Evolutionary conservation across 2,797 vertebrate genomes (phyloP).

Genomic region (Craterocephalus amniculus): DNA sequence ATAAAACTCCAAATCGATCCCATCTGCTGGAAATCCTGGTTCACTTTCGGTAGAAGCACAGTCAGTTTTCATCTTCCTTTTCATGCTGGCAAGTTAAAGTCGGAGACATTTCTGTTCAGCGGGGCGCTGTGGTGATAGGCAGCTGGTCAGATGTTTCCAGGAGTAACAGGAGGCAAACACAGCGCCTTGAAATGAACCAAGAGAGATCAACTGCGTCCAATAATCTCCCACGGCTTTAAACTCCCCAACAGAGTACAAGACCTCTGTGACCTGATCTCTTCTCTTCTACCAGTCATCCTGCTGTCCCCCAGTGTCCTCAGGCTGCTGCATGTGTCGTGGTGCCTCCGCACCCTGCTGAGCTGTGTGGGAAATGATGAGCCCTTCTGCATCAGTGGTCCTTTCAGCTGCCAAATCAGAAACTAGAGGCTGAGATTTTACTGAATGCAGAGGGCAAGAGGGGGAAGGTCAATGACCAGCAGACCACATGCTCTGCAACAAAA

Average conservation of each 20-base stretch:
- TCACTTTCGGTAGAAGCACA: conserved; percentile 46
- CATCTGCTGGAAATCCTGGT: conserved; percentile 77
- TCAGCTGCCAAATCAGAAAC: conserved; percentile 52
- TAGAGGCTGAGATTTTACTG: conserved; percentile 15
- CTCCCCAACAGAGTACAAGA: conserved; percentile 21
- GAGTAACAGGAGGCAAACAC: conserved; percentile 37
- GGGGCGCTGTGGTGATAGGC: conserved; percentile 49
- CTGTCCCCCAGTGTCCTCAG: conserved; percentile 22
- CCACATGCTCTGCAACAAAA: background rate
- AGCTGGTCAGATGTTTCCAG: conserved; percentile 22
- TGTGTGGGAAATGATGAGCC: conserved; percentile 45
- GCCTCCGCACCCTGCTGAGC: conserved; percentile 46
- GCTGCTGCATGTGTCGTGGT: conserved; percentile 31
- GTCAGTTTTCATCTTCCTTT: conserved; percentile 44
- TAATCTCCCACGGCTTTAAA: conserved; percentile 30
- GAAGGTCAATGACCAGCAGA: conserved; percentile 7
- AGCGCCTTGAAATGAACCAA: conserved; percentile 22
- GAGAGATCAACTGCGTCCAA: conserved; percentile 18
- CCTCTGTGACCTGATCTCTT: conserved; percentile 13
- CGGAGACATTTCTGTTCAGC: conserved; percentile 43
- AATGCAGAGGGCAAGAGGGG: background rate
- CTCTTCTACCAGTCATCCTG: conserved; percentile 18
- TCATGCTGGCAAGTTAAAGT: conserved; percentile 31
- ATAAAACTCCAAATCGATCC: conserved; percentile 82
- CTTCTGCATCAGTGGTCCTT: conserved; percentile 45